phyloP scores from a whole-genome alignment of 2,113 vertebrate species.

The Hiodon alosoides region DNA sequence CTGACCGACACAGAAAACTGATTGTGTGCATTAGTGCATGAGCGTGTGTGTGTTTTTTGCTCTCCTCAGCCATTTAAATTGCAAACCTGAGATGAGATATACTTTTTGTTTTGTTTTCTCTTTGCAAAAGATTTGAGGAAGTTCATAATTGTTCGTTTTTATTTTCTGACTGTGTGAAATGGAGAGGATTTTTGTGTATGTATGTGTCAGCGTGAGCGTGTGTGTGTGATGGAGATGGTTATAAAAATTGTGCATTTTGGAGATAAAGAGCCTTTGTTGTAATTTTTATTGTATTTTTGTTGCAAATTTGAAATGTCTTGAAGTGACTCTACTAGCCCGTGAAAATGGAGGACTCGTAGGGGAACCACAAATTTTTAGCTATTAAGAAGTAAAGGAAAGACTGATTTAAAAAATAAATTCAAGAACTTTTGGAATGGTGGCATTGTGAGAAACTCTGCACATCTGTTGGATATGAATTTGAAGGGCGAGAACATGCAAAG shows the following conservation, averaged over 20 bases:
- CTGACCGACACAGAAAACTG: not conserved
- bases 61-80: not conserved
- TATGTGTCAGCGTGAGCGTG: not conserved
- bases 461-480: not conserved
- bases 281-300: not conserved
- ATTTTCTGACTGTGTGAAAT: not conserved
- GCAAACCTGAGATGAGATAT: not conserved
- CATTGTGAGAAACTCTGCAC: not conserved
- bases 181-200: not conserved
- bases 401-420: not conserved
- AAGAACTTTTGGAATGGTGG: constrained; percentile 3
- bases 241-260: not conserved
- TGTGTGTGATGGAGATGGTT: not conserved
- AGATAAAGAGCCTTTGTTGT: constrained; percentile 5
- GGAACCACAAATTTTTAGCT: constrained; percentile 5
- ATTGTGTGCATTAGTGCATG: not conserved
- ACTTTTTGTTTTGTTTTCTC: not conserved
- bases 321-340: constrained; percentile 19
- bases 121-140: not conserved
- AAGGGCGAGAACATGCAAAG: not conserved
- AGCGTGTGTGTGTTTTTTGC: not conserved
- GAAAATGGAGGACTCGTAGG: constrained; percentile 7
- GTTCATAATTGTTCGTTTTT: not conserved
- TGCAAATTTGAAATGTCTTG: constrained; percentile 17
- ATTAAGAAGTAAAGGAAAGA: constrained; percentile 12